These are phyloP conservation scores for Tetranychus cinnabarinus DNA, from an alignment of 1,140 invertebrate genomes.

Conservation along the genomic window DNA sequence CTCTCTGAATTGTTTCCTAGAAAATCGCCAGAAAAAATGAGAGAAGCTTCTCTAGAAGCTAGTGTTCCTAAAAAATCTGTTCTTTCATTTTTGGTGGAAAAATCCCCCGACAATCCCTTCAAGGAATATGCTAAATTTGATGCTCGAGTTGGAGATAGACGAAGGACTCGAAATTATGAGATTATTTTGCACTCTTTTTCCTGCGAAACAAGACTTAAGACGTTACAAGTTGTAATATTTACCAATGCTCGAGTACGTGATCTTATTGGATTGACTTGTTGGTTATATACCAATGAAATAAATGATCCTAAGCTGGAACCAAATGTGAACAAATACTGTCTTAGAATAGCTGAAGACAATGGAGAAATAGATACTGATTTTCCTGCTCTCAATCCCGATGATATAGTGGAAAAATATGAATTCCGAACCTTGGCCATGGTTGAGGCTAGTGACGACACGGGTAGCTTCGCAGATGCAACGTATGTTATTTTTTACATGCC, in stretches of 20 bases:
- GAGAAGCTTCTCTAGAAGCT: slow-evolving; percentile 1
- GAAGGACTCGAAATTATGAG: slow-evolving; percentile 1
- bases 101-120: slow-evolving; percentile 57
- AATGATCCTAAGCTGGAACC: neutral
- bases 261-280: slow-evolving; percentile 78
- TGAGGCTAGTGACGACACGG: slow-evolving; percentile 23
- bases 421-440: slow-evolving; percentile 69
- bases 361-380: slow-evolving; percentile 88
- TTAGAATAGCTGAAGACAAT: slow-evolving; percentile 85
- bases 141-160: slow-evolving; percentile 27
- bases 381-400: slow-evolving; percentile 58
- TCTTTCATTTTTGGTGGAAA: slow-evolving; percentile 43
- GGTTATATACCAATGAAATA: slow-evolving; percentile 23
- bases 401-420: slow-evolving; percentile 73
- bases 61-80: slow-evolving; percentile 26
- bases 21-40: slow-evolving; percentile 11
- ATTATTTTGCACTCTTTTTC: slow-evolving; percentile 35
- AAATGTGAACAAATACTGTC: slow-evolving; percentile 34
- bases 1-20: slow-evolving; percentile 32
- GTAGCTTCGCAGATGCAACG: neutral
- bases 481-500: neutral
- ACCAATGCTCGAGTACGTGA: slow-evolving; percentile 63
- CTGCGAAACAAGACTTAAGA: slow-evolving; percentile 51
- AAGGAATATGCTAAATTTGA: slow-evolving; percentile 73
- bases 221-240: slow-evolving; percentile 51